Base-by-base conservation (phyloP, 2,113 vertebrate genomes). In the Spermophilus dauricus region DNA sequence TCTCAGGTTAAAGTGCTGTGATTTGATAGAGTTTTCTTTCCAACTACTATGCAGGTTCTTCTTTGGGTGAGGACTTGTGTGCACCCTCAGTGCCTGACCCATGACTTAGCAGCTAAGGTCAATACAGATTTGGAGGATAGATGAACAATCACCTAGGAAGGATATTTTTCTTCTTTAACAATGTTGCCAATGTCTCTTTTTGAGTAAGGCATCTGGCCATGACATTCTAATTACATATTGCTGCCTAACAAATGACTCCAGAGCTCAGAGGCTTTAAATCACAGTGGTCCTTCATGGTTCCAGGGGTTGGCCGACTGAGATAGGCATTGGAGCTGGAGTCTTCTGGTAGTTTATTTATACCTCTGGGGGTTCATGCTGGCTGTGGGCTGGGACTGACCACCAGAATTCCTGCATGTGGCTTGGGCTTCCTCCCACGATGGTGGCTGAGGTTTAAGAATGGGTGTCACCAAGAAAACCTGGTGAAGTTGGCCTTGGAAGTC, bases 101-200 rank as follows among this genome's bases (percentile, higher is more conserved):
- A 1, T 12, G 0, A 30, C 67, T 11, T 1, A 5, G 8, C 8
- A 2, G 37, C 16, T 0, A 42, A 4, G 4, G 26, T 26, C 7
- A 0, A 1, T 4, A 0, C 48, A 26, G 42, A 16, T 9, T 26
- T 24, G 18, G 2, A 5, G 34, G 48, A 5, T 2, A 22, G 80
- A 4, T 18, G 34, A 32, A 11, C 0, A 2, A 3, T n/a, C 67
- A 0, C 3, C 4, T 0, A 10, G 45, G 20, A 58, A 32, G 75
- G 11, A 9, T 10, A 1, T n/a, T 17, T 45, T 39, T n/a, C 48
- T 69, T 8, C 81, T 12, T 0, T 8, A 10, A 34, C 10, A 4
- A 0, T 2, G 4, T 28, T 39, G 58, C n/a, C 32, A 0, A 76
- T 28, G 0, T 13, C 39, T 72, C 51, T 12, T 28, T 48, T 10